Evolutionary conservation across 1,140 invertebrate genomes (phyloP).

Genomic region (Mylabris phalerata): DNA sequence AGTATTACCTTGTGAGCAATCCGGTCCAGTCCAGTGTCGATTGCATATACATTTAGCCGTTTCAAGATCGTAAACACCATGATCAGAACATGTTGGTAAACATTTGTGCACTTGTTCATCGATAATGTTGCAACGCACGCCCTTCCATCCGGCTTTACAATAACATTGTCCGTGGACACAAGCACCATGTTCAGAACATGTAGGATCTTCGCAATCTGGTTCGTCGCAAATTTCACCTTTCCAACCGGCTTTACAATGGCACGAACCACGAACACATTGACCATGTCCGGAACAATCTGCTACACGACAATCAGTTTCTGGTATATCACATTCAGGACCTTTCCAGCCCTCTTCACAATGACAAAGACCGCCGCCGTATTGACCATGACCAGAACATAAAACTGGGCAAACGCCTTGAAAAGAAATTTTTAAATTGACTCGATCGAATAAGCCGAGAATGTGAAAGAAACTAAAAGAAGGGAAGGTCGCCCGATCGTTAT

Average conservation of each 20-base stretch:
- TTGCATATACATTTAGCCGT: slow-evolving; percentile 81
- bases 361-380: slow-evolving; percentile 91
- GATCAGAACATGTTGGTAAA: slow-evolving; percentile 82
- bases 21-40: slow-evolving; percentile 80
- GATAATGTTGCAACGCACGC: slow-evolving; percentile 77
- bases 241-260: slow-evolving; percentile 84
- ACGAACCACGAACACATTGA: slow-evolving; percentile 80
- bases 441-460: too few relatives aligned
- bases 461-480: too few relatives aligned
- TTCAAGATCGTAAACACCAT: slow-evolving; percentile 83
- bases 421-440: not conserved
- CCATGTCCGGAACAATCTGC: slow-evolving; percentile 89
- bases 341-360: slow-evolving; percentile 96
- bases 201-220: slow-evolving; percentile 56
- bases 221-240: slow-evolving; percentile 56
- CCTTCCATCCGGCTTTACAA: slow-evolving; percentile 93
- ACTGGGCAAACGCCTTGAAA: slow-evolving; percentile 85
- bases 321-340: slow-evolving; percentile 91
- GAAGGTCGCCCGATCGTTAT: too few relatives aligned
- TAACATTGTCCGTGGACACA: slow-evolving; percentile 91
- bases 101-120: slow-evolving; percentile 85
- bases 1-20: slow-evolving; percentile 78
- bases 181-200: slow-evolving; percentile 83
- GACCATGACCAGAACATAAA: slow-evolving; percentile 91
- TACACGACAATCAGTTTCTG: slow-evolving; percentile 83